phyloP scores from a whole-genome alignment of 2,888 invertebrate genomes.

The Lumbricus terrestris region DNA sequence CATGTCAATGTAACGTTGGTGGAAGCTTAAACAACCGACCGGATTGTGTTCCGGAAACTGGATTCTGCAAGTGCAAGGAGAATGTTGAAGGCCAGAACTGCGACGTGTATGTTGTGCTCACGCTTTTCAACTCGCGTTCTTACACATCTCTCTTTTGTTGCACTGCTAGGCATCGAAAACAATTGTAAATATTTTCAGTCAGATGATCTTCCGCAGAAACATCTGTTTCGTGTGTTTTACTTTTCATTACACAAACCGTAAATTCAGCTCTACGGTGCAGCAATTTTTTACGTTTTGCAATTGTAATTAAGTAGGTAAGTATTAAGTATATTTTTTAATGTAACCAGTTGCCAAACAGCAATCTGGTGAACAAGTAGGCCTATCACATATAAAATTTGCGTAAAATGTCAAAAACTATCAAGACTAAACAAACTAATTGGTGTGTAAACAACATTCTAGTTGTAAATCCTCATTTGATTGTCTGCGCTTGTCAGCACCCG shows the following conservation, averaged over 20 bases:
- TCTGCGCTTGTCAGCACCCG: no score
- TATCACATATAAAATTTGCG: no score
- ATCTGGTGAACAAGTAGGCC: no score
- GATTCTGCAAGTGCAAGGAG: conserved; percentile 63
- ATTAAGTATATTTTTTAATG: no score
- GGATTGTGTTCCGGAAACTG: conserved; percentile 78
- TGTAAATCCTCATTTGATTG: no score
- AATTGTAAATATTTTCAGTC: background rate
- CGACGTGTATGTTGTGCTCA: conserved; percentile 69
- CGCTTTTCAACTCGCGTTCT: background rate
- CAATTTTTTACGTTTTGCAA: background rate
- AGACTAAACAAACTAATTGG: no score
- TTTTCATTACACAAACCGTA: background rate
- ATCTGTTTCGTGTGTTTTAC: background rate
- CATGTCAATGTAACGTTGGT: conserved; percentile 81
- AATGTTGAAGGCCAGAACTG: conserved; percentile 95
- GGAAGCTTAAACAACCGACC: conserved; percentile 82
- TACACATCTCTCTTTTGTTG: background rate
- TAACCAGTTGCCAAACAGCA: no score
- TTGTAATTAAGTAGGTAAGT: no score
- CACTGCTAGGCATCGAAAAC: background rate
- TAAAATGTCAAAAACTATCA: no score
- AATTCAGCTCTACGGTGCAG: background rate
- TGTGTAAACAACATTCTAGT: no score
- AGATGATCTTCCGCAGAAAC: background rate